phyloP scores from a whole-genome alignment of 2,888 invertebrate species.

The Sphaeridia pumilis region DNA sequence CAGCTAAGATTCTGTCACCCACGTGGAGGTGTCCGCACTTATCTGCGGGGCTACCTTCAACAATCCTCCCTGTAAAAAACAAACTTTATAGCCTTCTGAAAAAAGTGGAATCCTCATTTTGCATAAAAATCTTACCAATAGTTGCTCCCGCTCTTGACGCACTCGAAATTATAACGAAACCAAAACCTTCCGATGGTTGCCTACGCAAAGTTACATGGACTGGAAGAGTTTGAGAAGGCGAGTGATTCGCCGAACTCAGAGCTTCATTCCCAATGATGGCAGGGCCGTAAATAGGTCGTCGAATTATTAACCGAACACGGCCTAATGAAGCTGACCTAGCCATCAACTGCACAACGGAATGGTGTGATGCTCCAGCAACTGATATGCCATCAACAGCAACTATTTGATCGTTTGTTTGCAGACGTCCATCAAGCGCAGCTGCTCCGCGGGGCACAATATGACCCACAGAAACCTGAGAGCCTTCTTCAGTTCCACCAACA shows the following conservation, averaged over 20 bases:
- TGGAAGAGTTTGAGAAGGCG: constrained; percentile 44
- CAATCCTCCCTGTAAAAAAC: constrained; percentile 63
- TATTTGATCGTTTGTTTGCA: constrained; percentile 86
- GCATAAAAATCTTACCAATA: constrained; percentile 51
- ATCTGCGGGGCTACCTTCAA: constrained; percentile 91
- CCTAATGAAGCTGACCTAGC: constrained; percentile 77
- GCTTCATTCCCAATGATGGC: constrained; percentile 10
- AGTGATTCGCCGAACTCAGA: constrained; percentile 22
- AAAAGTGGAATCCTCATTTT: background rate
- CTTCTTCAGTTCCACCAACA: constrained; percentile 95
- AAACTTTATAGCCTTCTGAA: background rate
- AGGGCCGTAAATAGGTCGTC: constrained; percentile 42
- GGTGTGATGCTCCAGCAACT: constrained; percentile 77
- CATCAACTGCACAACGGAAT: constrained; percentile 84
- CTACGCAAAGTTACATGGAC: constrained; percentile 87
- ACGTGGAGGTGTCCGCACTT: constrained; percentile 80
- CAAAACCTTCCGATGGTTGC: constrained; percentile 91
- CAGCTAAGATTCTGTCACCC: constrained; percentile 90
- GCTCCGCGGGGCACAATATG: constrained; percentile 86
- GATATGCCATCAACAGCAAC: constrained; percentile 81
- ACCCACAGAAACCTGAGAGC: constrained; percentile 88
- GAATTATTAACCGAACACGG: constrained; percentile 66
- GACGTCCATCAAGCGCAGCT: constrained; percentile 78
- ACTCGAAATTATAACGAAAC: constrained; percentile 95
- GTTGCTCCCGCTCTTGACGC: constrained; percentile 78